Evolutionary conservation across 2,113 vertebrate species (phyloP).

Genomic region (Lanius collurio): DNA sequence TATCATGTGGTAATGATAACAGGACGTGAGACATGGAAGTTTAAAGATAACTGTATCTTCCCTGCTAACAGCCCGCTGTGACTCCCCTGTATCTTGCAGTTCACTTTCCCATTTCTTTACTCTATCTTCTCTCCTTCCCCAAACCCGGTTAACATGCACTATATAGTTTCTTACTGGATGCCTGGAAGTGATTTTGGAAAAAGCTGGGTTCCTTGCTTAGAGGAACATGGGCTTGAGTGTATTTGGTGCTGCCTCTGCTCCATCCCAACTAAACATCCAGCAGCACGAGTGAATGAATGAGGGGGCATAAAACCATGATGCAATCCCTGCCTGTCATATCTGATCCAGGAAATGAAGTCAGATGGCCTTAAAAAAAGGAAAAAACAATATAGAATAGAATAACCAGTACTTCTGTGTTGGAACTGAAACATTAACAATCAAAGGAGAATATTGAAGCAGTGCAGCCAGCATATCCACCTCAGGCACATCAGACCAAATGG

Average conservation of each 20-base stretch:
- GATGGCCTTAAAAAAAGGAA: not conserved
- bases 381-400: not conserved
- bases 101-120: not conserved
- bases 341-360: slow-evolving; percentile 32
- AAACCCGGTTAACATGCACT: not conserved
- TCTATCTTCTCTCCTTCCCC: not conserved
- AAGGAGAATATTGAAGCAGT: not conserved
- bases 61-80: not conserved
- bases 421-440: not conserved
- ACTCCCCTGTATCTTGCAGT: not conserved
- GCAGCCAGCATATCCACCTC: not conserved
- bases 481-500: not conserved
- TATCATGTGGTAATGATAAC: slow-evolving; percentile 19
- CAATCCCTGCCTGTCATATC: slow-evolving; percentile 23
- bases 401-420: not conserved
- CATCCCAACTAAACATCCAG: not conserved
- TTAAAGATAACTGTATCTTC: slow-evolving; percentile 45
- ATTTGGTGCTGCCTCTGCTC: not conserved
- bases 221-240: not conserved
- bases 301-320: not conserved
- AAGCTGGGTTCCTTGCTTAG: not conserved
- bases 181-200: not conserved
- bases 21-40: not conserved
- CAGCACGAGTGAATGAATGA: not conserved
- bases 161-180: not conserved